phyloP scores from a whole-genome alignment of 2,888 invertebrate species.

The Drosophila niveifrons region DNA sequence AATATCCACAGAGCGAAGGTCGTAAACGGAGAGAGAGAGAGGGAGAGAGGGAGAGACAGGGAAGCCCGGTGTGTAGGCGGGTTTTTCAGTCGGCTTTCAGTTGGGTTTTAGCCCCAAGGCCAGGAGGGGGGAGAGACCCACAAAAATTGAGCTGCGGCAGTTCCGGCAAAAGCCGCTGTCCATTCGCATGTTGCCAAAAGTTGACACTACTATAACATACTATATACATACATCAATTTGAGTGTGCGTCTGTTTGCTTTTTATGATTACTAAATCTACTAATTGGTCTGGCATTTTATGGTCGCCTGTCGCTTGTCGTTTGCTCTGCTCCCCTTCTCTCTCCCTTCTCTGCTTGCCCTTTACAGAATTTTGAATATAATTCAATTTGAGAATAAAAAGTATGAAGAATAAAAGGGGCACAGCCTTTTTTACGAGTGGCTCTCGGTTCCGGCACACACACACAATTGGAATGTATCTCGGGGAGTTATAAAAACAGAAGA shows the following conservation, averaged over 20 bases:
- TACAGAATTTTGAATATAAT: conserved; percentile 4
- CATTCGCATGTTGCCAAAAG: conserved; percentile 43
- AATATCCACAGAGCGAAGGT: conserved; percentile 3
- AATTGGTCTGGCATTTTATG: conserved; percentile 57
- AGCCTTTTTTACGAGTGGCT: conserved; percentile 8
- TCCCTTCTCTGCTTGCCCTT: neutral
- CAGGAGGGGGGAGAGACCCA: conserved; percentile 28
- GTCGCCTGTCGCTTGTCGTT: conserved; percentile 37
- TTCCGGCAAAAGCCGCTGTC: conserved; percentile 26
- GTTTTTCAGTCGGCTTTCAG: conserved; percentile 4
- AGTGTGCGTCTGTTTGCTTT: conserved; percentile 30
- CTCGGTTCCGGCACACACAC: conserved; percentile 11
- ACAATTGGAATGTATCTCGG: conserved; percentile 3
- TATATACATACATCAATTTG: neutral
- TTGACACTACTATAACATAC: conserved; percentile 19
- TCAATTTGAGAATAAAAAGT: neutral
- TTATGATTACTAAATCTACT: conserved; percentile 59
- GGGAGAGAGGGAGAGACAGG: rapidly evolving
- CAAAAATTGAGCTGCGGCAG: conserved; percentile 17
- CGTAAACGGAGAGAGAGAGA: too few relatives aligned
- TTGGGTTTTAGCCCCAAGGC: conserved; percentile 52
- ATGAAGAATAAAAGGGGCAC: conserved; percentile 9
- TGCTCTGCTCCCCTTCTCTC: neutral
- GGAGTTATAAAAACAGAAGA: conserved; percentile 17
- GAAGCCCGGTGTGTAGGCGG: neutral